Base-by-base conservation (phyloP, 2,888 invertebrate genomes). In the Lasioglossum lativentre region DNA sequence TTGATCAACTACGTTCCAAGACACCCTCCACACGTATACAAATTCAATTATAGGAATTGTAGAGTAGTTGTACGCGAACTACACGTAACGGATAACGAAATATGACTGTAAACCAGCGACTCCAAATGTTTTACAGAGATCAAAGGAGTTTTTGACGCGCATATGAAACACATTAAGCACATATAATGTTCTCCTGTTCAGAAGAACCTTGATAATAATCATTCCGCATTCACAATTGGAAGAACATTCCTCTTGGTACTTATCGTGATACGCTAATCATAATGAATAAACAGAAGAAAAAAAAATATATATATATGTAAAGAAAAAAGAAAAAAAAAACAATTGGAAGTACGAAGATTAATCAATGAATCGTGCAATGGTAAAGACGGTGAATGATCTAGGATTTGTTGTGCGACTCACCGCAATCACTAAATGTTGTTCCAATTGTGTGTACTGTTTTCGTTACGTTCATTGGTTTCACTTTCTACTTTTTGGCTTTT, bases 401-500 rank as follows among this genome's bases (percentile, higher is more conserved):
- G 88, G 91, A 93, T 94, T 73, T 92, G 90, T 92, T 86, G 91
- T 94, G 94, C 95, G 95, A 95, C 95, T 95, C 95, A 95, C 95
- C 95, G 94, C 95, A 94, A 83, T 95, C 92, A 89, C 89, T 94
- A 95, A 95, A 95, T 95, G 95, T 95, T 95, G 95, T 95, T 95
- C 95, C 95, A 95, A 95, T 95, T 95, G 95, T 95, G 95, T 95
- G 94, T 94, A 93, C 92, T 90, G 91, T 93, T 93, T 86, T 94
- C 94, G 93, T 82, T 94, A 92, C 90, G 93, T 93, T 95, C 94
- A 92, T 93, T 94, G 93, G 92, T 93, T 92, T 95, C 94, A 93
- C 94, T 95, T 95, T 95, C 94, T 95, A 95, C 94, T 95, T 95
- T 95, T 95, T 95, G 95, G 95, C 93, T 95, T 95, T 95, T 95